Base-by-base conservation (phyloP, 35 echinoderm and acorn worm genomes). In the Ophiothrix spiculata region DNA sequence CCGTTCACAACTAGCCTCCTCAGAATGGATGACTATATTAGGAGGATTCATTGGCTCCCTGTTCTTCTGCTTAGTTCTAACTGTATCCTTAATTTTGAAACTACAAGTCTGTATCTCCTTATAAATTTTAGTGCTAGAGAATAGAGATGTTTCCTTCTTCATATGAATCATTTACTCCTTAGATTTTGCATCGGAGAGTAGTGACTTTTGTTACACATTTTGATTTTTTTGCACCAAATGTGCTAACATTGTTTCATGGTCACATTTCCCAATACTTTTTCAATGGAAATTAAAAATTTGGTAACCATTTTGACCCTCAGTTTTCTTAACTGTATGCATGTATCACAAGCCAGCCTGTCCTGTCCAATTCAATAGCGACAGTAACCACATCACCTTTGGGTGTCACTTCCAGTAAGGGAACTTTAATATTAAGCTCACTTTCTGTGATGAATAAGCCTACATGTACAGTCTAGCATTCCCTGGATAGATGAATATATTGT, bases 21-120 rank as follows among this genome's bases (percentile, higher is more conserved):
- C 95, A 14, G 91, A 98, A 63, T 93, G 91, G 88, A 75, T 98
- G 74, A 98, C 95, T 32, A 93, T 98, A 37, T 77, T 98, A 19
- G 95, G 95, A 37, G 95, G 95, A 28, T 93, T 93, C 80, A 77
- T 98, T 0, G 95, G 95, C 56, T 90, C 95, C 1, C 37, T 87
- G 13, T 64, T 98, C 21, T 98, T 98, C 80, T 84, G 88, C 64
- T 87, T 98, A 33, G 86, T 81, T 60, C 75, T 98, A 28, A 98
- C 95, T 75, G 94, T 97, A 97, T 97, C 94, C 94, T 97, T 97
- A 86, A 10, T 6, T 49, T 6, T 49, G 42, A 49, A n/a, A n/a
- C n/a, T n/a, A 15, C 33, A 34, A 81, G 39, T 17, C 12, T 77
- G 13, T 38, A 36, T 40, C 10, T 23, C 34, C 34, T n/a, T 77